These are phyloP conservation scores for Trichomycterus rosablanca DNA, from an alignment of 2,113 vertebrate genomes.

Conservation along the genomic window DNA sequence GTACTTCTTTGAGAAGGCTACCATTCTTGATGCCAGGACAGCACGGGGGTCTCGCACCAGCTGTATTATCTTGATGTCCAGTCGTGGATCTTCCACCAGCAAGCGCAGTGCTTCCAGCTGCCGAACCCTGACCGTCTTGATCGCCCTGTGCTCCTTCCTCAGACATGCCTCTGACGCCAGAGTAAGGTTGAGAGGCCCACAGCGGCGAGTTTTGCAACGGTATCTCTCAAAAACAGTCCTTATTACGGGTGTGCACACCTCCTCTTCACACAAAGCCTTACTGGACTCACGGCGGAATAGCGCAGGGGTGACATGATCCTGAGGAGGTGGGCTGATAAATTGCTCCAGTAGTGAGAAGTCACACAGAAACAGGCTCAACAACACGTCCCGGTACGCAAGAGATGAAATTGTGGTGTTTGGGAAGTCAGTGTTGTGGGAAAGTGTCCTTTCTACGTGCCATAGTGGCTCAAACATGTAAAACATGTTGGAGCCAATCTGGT, in stretches of 20 bases:
- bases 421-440: slow-evolving; percentile 64
- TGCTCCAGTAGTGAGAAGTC: slow-evolving; percentile 84
- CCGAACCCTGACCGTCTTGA: slow-evolving; percentile 86
- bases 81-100: slow-evolving; percentile 79
- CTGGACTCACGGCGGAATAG: slow-evolving; percentile 90
- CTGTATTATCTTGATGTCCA: slow-evolving; percentile 88
- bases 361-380: slow-evolving; percentile 84
- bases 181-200: slow-evolving; percentile 88
- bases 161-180: slow-evolving; percentile 79
- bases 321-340: slow-evolving; percentile 79
- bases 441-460: slow-evolving; percentile 86
- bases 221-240: slow-evolving; percentile 86
- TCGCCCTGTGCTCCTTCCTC: slow-evolving; percentile 78
- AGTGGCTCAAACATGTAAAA: slow-evolving; percentile 96
- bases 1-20: slow-evolving; percentile 86
- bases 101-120: slow-evolving; percentile 85
- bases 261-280: slow-evolving; percentile 82
- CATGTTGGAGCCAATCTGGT: slow-evolving; percentile 85
- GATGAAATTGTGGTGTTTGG: slow-evolving; percentile 71
- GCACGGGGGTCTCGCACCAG: slow-evolving; percentile 90
- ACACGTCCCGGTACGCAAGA: slow-evolving; percentile 81
- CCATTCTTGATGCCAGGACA: slow-evolving; percentile 88
- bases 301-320: slow-evolving; percentile 76
- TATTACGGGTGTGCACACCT: slow-evolving; percentile 77
- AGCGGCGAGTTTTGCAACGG: slow-evolving; percentile 82